These are phyloP conservation scores for Prorops nasuta DNA, from an alignment of 1,140 invertebrate genomes.

Conservation along the genomic window DNA sequence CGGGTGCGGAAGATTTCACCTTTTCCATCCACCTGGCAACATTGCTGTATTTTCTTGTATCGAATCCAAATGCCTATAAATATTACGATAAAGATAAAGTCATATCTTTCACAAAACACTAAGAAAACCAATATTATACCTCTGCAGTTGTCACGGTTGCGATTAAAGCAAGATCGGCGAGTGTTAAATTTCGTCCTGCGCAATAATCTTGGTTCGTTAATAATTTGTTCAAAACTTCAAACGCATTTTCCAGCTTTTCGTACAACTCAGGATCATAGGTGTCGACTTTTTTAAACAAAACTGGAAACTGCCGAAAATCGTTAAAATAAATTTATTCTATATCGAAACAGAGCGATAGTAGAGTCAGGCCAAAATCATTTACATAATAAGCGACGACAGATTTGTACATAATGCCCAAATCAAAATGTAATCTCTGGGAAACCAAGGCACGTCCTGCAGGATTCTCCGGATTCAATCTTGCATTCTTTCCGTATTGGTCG, in stretches of 20 bases:
- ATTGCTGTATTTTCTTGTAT: conserved; percentile 68
- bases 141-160: conserved; percentile 41
- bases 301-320: conserved; percentile 41
- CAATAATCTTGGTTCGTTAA: conserved; percentile 46
- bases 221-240: conserved; percentile 40
- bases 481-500: conserved; percentile 68
- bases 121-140: conserved; percentile 32
- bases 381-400: conserved; percentile 62
- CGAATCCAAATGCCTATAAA: conserved; percentile 66
- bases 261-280: conserved; percentile 26
- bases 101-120: conserved; percentile 10
- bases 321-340: too few species aligned
- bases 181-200: conserved; percentile 51
- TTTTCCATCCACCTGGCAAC: conserved; percentile 69
- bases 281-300: conserved; percentile 22
- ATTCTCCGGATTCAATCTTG: conserved; percentile 68
- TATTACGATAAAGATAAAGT: conserved; percentile 2
- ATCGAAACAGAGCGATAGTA: too few species aligned
- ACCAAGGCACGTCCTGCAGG: conserved; percentile 66
- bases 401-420: conserved; percentile 66
- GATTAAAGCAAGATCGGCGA: conserved; percentile 53
- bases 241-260: conserved; percentile 31
- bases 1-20: conserved; percentile 67
- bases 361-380: too few species aligned
- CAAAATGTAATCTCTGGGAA: conserved; percentile 72